Evolutionary conservation across 2,888 invertebrate genomes (phyloP).

Genomic region (Temnothorax ravouxi): DNA sequence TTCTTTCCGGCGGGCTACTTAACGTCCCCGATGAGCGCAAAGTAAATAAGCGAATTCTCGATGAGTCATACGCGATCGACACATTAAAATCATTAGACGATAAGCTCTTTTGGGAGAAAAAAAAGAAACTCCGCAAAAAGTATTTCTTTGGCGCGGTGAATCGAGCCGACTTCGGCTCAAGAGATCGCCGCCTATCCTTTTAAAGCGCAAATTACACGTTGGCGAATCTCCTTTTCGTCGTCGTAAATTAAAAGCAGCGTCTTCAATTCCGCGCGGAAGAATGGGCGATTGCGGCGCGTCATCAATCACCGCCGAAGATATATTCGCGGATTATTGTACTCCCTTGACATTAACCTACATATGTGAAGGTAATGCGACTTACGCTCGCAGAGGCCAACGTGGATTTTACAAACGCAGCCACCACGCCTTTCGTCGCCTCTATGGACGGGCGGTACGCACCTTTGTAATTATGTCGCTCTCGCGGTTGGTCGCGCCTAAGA

Average conservation of each 20-base stretch:
- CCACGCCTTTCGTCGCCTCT: constrained; percentile 71
- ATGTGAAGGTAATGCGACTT: constrained; percentile 70
- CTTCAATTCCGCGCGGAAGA: constrained; percentile 66
- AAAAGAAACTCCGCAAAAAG: constrained; percentile 9
- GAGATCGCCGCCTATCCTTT: constrained; percentile 40
- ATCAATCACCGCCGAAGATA: constrained; percentile 78
- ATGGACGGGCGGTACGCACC: constrained; percentile 62
- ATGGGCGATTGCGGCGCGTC: constrained; percentile 78
- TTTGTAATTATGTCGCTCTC: constrained; percentile 73
- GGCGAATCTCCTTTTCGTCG: constrained; percentile 40
- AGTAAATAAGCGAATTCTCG: constrained; percentile 41
- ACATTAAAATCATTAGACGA: constrained; percentile 16
- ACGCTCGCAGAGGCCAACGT: constrained; percentile 58
- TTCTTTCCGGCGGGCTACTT: constrained; percentile 12
- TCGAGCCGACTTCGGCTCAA: constrained; percentile 8
- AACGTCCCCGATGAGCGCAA: not conserved
- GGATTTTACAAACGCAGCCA: constrained; percentile 64
- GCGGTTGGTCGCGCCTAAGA: constrained; percentile 60
- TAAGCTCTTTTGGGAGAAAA: not conserved
- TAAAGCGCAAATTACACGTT: constrained; percentile 38
- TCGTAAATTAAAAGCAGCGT: constrained; percentile 62
- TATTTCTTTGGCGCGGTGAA: constrained; percentile 25
- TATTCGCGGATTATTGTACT: constrained; percentile 79
- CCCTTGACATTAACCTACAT: constrained; percentile 83
- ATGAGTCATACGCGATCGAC: constrained; percentile 8